Percentiles rank a stretch among this genome's conserved stretches.
Evolutionary conservation across 2,888 invertebrate genomes (phyloP).

Genomic region (Cataglyphis cursor): DNA sequence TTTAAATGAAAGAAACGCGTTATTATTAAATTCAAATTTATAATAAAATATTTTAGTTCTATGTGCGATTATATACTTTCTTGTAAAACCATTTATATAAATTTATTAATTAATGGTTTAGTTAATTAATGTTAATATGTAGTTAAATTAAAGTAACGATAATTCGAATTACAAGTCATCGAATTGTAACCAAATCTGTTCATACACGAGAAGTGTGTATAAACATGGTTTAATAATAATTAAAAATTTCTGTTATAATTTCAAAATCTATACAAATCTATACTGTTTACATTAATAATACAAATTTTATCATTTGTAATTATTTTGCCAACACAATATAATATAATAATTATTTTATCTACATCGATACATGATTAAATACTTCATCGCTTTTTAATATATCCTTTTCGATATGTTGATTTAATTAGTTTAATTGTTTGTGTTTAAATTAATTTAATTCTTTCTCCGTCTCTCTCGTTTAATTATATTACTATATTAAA

Average conservation of each 20-base stretch:
- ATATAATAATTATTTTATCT: constrained; percentile 15
- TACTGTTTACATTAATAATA: constrained; percentile 1
- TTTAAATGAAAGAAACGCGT: not conserved
- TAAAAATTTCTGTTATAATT: not conserved
- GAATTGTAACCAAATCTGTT: not conserved
- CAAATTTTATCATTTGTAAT: constrained; percentile 12
- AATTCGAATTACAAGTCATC: not conserved
- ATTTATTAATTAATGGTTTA: constrained; percentile 3
- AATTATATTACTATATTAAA: not conserved
- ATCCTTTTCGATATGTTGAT: not conserved
- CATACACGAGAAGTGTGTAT: not conserved
- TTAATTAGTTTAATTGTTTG: constrained; percentile 15
- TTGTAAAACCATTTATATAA: not conserved
- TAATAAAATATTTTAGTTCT: not conserved
- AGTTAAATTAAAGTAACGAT: constrained; percentile 9
- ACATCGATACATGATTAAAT: constrained; percentile 3
- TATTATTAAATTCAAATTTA: not conserved
- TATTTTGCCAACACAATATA: constrained; percentile 8
- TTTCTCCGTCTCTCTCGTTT: not conserved
- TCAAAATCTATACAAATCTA: constrained; percentile 5
- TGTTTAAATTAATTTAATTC: constrained; percentile 1
- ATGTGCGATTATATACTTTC: not conserved
- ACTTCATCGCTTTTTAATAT: not conserved
- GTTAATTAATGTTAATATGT: not conserved
- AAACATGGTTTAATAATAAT: constrained; percentile 14